These are phyloP conservation scores for Lypha dubia DNA, from an alignment of 2,888 invertebrate species.

Conservation along the genomic window DNA sequence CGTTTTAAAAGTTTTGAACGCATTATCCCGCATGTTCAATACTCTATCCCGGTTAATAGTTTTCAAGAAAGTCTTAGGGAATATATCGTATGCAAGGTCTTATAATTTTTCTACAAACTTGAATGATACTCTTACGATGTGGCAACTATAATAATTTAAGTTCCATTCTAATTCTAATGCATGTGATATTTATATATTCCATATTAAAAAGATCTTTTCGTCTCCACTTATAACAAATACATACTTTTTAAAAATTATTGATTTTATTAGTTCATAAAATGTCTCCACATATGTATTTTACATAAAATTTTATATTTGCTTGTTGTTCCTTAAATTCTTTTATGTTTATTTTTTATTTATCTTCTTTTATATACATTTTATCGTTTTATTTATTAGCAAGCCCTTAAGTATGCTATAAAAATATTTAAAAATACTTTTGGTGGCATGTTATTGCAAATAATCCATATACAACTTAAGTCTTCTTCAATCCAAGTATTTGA, in stretches of 20 bases:
- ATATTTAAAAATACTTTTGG: slow-evolving; percentile 51
- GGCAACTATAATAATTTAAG: too few relatives aligned
- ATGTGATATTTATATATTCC: too few relatives aligned
- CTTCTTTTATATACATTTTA: slow-evolving; percentile 12
- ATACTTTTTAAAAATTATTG: slow-evolving; percentile 22
- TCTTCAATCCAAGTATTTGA: neutral
- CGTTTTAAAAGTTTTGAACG: too few relatives aligned
- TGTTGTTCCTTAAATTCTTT: neutral
- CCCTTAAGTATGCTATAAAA: slow-evolving; percentile 37
- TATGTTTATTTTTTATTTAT: slow-evolving; percentile 10
- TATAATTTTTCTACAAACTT: too few relatives aligned
- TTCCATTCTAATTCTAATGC: too few relatives aligned
- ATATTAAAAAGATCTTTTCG: too few relatives aligned
- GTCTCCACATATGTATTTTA: slow-evolving; percentile 32
- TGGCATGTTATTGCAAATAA: slow-evolving; percentile 41
- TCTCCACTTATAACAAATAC: too few relatives aligned
- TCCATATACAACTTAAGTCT: neutral
- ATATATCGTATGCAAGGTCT: too few relatives aligned
- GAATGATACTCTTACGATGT: too few relatives aligned
- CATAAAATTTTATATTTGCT: neutral
- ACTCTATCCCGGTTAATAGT: too few relatives aligned
- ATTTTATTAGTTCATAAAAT: slow-evolving; percentile 53
- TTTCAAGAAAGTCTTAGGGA: too few relatives aligned
- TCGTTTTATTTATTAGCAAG: slow-evolving; percentile 23
- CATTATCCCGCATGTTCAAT: too few relatives aligned